Percentiles rank a stretch among this genome's conserved stretches.
These are phyloP conservation scores for Mimachlamys varia DNA, from an alignment of 2,888 invertebrate species.

Conservation along the genomic window DNA sequence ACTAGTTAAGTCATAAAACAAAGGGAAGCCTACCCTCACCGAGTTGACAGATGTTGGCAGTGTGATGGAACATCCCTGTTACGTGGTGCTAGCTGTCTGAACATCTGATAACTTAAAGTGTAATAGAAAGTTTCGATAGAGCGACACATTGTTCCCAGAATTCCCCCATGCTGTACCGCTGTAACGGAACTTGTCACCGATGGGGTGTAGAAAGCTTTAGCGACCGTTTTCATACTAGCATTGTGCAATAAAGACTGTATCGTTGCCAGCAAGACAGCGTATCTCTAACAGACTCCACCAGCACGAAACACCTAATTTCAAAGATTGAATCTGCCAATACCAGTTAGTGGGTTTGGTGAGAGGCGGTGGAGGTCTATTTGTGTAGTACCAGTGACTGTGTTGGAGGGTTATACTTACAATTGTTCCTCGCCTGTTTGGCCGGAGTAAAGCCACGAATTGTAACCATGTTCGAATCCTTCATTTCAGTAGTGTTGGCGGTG, in stretches of 20 bases:
- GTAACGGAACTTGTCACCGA: background rate
- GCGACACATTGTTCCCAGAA: background rate
- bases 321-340: conserved; percentile 28
- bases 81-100: background rate
- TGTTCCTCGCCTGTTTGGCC: background rate
- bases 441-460: background rate
- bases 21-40: background rate
- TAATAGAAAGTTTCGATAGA: background rate
- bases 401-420: background rate
- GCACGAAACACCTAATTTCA: conserved; percentile 28
- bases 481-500: conserved; percentile 27
- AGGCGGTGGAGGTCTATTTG: background rate
- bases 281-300: background rate
- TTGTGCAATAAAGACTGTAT: conserved; percentile 31
- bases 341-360: background rate
- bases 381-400: background rate
- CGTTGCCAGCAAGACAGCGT: background rate
- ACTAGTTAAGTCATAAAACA: conserved; percentile 26
- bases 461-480: conserved; percentile 17
- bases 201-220: conserved; percentile 19
- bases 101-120: background rate
- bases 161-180: background rate
- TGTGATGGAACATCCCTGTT: background rate
- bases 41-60: background rate
- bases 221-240: conserved; percentile 2